Evolutionary conservation across 2,113 vertebrate genomes (phyloP), one percentile per base, ranked within the genome.

Genomic region (Grammomys surdaster): DNA sequence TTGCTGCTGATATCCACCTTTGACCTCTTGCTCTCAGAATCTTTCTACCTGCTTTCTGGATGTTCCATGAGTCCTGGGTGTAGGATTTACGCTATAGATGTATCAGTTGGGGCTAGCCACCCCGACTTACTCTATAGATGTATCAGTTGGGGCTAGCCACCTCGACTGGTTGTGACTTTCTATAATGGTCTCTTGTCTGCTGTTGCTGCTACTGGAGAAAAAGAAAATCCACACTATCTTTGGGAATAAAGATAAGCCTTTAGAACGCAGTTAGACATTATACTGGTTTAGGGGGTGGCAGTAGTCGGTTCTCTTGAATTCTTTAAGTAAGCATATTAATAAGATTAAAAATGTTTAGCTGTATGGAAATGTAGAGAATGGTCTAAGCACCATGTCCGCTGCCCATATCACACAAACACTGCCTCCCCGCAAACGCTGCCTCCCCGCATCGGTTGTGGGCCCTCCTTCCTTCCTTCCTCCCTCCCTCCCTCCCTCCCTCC

Each of bases 251-350:
- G 24, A 6, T 65, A 85, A 31, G 40, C 43, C 43, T 40, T 85
- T 85, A 46, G 26, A 65, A 19, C 11, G 26, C 14, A 19, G 40
- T 31, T 60, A 65, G 12, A 19, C 31, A 85, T 46, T 10, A 31
- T 46, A 43, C 14, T 85, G 81, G 26, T 19, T 46, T 65, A 7
- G 1, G 26, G 65, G 60, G 24, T 65, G 13, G 58, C 24, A 63
- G 16, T 10, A 46, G 26, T 31, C 19, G 40, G 60, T 46, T 54
- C 33, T 54, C 36, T 73, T 11, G 26, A 75, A 43, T 75, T 89
- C 58, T 72, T 81, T 73, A 56, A 46, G 80, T 54, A 92, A 89
- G 85, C 73, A 20, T 73, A 72, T 90, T 93, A 72, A 87, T 94
- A 60, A 31, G 69, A 43, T 28, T 43, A 36, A 80, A 89, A 95